A percentile compares a stretch with the other conserved stretches of the same genome.
phyloP scores from a whole-genome alignment of 92 coral and sea anemone genomes.

The Hydrozoanthus gracilis region DNA sequence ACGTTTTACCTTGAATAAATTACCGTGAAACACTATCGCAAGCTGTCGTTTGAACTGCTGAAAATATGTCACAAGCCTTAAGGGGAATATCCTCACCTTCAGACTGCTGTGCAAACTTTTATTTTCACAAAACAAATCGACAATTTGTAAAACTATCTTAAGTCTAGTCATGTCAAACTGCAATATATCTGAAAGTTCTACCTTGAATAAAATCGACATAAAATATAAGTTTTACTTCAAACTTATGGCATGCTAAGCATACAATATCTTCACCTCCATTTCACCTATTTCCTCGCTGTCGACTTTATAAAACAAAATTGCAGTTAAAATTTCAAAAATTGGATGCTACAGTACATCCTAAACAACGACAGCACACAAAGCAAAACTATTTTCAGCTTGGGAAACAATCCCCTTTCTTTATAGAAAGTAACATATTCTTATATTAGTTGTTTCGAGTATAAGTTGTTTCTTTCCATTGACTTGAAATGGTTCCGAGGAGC shows the following conservation, averaged over 20 bases:
- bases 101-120: not conserved
- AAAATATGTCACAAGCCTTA: not conserved
- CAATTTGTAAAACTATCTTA: not conserved
- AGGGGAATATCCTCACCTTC: slow-evolving; percentile 9
- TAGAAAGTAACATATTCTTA: slow-evolving; percentile 11
- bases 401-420: slow-evolving; percentile 17
- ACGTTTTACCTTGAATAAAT: not conserved
- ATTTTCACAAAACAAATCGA: slow-evolving; percentile 8
- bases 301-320: slow-evolving; percentile 25
- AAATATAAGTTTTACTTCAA: not conserved
- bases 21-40: not conserved
- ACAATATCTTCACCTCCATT: not conserved
- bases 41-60: not conserved
- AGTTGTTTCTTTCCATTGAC: slow-evolving; percentile 18
- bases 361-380: slow-evolving; percentile 7
- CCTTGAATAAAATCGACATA: slow-evolving; percentile 6
- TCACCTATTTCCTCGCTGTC: slow-evolving; percentile 1
- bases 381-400: slow-evolving; percentile 28
- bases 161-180: slow-evolving; percentile 9
- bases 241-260: not conserved
- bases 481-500: slow-evolving; percentile 7
- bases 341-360: slow-evolving; percentile 14
- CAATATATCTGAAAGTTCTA: slow-evolving; percentile 2
- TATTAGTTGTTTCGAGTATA: slow-evolving; percentile 16
- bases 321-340: slow-evolving; percentile 17